A percentile compares a stretch with the other conserved stretches of the same genome.
These are phyloP conservation scores for Sarcophaga rosellei DNA, from an alignment of 2,888 invertebrate genomes.

Conservation along the genomic window DNA sequence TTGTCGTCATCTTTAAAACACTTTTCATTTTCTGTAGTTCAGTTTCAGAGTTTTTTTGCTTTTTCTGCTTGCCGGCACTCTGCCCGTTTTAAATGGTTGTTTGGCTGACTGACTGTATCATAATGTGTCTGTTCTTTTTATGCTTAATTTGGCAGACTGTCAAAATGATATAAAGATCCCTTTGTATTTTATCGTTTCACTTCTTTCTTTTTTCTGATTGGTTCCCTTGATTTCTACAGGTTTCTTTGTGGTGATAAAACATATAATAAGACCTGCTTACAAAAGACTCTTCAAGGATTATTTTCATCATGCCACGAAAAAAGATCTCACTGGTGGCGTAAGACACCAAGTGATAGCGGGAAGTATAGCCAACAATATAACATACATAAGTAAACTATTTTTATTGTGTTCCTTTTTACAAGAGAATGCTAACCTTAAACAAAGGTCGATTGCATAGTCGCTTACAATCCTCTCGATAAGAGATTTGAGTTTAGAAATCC, in stretches of 20 bases:
- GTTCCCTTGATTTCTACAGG: slow-evolving; percentile 10
- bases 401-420: too few relatives aligned
- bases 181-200: too few relatives aligned
- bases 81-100: not conserved
- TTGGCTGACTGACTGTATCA: slow-evolving; percentile 39
- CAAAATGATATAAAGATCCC: slow-evolving; percentile 63
- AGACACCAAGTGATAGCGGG: not conserved
- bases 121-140: slow-evolving; percentile 62
- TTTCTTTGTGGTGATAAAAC: too few relatives aligned
- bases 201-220: slow-evolving; percentile 13
- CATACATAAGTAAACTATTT: too few relatives aligned
- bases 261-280: slow-evolving; percentile 53
- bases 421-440: too few relatives aligned
- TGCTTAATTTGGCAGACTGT: slow-evolving; percentile 68
- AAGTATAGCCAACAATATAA: not conserved
- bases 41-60: not conserved
- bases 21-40: slow-evolving; percentile 45
- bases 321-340: not conserved
- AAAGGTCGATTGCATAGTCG: too few relatives aligned
- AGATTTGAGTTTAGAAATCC: too few relatives aligned
- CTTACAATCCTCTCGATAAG: too few relatives aligned
- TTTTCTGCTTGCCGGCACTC: not conserved
- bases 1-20: slow-evolving; percentile 65
- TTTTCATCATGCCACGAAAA: slow-evolving; percentile 23
- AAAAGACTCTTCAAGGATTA: slow-evolving; percentile 52